Percentiles rank a stretch among this genome's conserved stretches.
Conservation (phyloP, 2,113 vertebrate species). For the Poecile atricapillus region DNA sequence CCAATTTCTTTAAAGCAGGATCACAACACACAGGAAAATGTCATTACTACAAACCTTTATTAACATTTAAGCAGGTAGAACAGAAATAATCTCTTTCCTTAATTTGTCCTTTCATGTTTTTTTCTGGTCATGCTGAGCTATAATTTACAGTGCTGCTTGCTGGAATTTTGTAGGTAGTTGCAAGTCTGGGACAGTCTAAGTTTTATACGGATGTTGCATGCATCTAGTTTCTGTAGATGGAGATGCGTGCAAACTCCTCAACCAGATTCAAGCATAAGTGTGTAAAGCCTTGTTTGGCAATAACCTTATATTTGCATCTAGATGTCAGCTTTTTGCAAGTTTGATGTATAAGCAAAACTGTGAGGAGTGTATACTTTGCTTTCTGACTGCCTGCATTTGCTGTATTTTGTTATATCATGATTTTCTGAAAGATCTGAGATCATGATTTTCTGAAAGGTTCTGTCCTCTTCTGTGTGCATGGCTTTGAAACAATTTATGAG, state of each 20-base stretch:
- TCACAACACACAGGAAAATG: not conserved
- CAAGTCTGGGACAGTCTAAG: not conserved
- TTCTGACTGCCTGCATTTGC: not conserved
- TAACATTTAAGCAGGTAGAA: conserved; percentile 33
- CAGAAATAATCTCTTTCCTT: conserved; percentile 26
- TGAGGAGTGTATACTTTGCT: not conserved
- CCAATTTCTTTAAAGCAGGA: conserved; percentile 11
- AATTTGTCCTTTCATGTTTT: not conserved
- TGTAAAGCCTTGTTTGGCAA: not conserved
- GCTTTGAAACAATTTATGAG: not conserved
- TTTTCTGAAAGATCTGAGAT: not conserved
- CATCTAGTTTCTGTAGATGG: not conserved
- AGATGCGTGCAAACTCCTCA: not conserved
- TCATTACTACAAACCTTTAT: conserved; percentile 3
- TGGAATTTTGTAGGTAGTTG: not conserved
- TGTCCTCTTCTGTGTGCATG: not conserved
- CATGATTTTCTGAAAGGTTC: not conserved
- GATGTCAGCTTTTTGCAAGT: not conserved
- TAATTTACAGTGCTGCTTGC: not conserved
- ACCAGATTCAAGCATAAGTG: not conserved
- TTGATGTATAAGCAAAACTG: not conserved
- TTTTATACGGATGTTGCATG: not conserved
- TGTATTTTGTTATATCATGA: not conserved
- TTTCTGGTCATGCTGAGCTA: conserved; percentile 18
- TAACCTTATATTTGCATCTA: not conserved